Base-by-base conservation (phyloP, 1,140 invertebrate genomes). In the Rhopalosiphum padi region DNA sequence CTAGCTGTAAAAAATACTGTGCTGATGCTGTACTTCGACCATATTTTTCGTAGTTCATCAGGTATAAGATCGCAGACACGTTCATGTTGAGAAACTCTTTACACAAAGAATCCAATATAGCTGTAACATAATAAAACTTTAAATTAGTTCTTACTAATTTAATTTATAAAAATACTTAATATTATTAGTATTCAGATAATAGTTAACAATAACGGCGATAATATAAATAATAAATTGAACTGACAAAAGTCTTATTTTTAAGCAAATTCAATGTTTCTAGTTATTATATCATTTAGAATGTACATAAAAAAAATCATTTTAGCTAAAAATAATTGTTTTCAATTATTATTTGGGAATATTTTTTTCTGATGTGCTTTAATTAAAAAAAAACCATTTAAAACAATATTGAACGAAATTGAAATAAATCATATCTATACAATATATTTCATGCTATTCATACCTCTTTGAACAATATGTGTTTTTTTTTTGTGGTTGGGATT, bases 1-100 rank as follows among this genome's bases (percentile, higher is more conserved):
- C 98, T 94, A 99, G 96, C 96, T 99, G 98, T 85, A 99, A 96
- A 95, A 99, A 98, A 95, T 99, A 99, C 95, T 99, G 98, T 46
- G 98, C 98, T 85, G 98, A 98, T 93, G 98, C 98, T 86, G 98
- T 98, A 95, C 98, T 98, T 93, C 98, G 96, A 46, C 98, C 98
- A 95, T 96, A 96, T 94, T 96, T 96, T 96, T 99, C 98, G 95
- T 98, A 97, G 96, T 99, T 99, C 97, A 98, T 98, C 95, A 99
- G 96, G 95, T 99, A 99, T 94, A 99, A 96, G 95, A 99, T 98
- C 94, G 98, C 97, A 77, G 98, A 98, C 85, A 99, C 98, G 95
- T 98, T 98, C 87, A 97, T 97, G 86, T 97, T 97, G 89, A 99
- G 96, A 95, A 99, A 98, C 95, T 98, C 97, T 95, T 98, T 97